Conservation (phyloP, 2,797 vertebrate species). For the Tadarida brasiliensis region DNA sequence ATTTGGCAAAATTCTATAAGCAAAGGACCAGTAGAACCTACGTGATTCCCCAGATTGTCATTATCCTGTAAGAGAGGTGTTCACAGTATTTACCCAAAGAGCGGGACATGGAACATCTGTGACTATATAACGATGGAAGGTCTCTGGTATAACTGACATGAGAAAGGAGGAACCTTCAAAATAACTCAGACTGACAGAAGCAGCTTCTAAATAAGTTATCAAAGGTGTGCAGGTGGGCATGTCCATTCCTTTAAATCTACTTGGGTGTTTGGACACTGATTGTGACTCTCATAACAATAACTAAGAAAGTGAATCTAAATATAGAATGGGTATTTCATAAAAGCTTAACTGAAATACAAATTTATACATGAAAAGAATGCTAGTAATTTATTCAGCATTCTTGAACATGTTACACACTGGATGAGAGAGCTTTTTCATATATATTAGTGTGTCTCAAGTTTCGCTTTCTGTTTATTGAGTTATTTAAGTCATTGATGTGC, state of each 20-base stretch:
- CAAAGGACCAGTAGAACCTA: not conserved
- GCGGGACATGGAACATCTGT: not conserved
- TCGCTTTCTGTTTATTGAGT: slow-evolving; percentile 5
- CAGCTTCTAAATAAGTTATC: not conserved
- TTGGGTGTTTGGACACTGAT: not conserved
- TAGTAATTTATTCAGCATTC: not conserved
- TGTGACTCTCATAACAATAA: not conserved
- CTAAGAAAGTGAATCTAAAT: not conserved
- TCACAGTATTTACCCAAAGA: not conserved
- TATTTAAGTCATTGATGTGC: slow-evolving; percentile 4
- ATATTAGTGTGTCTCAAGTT: not conserved
- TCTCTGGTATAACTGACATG: not conserved
- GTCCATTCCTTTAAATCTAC: not conserved
- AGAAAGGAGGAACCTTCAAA: not conserved
- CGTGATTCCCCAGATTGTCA: not conserved
- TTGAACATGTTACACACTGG: not conserved
- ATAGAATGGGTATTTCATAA: not conserved
- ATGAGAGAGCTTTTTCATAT: not conserved
- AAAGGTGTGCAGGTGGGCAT: not conserved
- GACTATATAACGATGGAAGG: not conserved
- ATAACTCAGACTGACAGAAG: not conserved
- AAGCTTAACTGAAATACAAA: not conserved
- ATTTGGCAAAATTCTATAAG: not conserved
- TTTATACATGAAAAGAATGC: not conserved
- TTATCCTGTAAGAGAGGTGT: not conserved